A percentile compares a stretch with the other conserved stretches of the same genome.
Evolutionary conservation across 2,797 vertebrate genomes (phyloP).

Genomic region (Gymnoscopelus braueri): DNA sequence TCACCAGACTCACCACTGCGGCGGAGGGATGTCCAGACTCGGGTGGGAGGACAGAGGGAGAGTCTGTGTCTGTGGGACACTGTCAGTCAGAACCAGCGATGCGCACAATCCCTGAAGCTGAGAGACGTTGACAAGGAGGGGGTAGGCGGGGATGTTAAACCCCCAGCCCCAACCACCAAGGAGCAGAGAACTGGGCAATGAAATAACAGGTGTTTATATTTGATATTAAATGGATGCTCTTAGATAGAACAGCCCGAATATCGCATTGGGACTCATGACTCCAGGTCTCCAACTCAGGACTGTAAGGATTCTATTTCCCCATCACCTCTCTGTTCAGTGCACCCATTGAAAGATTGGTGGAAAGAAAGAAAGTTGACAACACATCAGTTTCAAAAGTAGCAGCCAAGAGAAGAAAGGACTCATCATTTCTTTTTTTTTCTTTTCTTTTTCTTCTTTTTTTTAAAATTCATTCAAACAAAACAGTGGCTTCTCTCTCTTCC

Average conservation of each 20-base stretch:
- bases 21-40: constrained; percentile 43
- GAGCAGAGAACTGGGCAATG: constrained; percentile 6
- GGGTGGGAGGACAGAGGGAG: constrained; percentile 36
- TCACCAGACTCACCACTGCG: constrained; percentile 40
- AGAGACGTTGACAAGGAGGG: constrained; percentile 27
- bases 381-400: constrained; percentile 21
- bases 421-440: constrained; percentile 26
- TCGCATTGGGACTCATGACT: too few relatives aligned
- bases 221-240: too few relatives aligned
- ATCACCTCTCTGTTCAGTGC: neutral
- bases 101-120: constrained; percentile 44
- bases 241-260: too few relatives aligned
- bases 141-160: constrained; percentile 10
- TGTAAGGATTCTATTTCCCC: constrained; percentile 16
- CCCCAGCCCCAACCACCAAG: constrained; percentile 16
- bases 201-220: constrained; percentile 12
- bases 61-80: constrained; percentile 52
- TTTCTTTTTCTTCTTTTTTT: constrained; percentile 2
- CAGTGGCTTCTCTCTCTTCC: constrained; percentile 45
- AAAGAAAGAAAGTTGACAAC: constrained; percentile 24
- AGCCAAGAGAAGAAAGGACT: constrained; percentile 25
- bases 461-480: constrained; percentile 39
- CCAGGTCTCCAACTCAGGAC: constrained; percentile 29
- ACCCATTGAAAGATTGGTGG: constrained; percentile 16
- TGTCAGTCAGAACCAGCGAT: constrained; percentile 66